phyloP scores from a whole-genome alignment of 2,113 vertebrate species.

The Calyptommatus sinebrachiatus region DNA sequence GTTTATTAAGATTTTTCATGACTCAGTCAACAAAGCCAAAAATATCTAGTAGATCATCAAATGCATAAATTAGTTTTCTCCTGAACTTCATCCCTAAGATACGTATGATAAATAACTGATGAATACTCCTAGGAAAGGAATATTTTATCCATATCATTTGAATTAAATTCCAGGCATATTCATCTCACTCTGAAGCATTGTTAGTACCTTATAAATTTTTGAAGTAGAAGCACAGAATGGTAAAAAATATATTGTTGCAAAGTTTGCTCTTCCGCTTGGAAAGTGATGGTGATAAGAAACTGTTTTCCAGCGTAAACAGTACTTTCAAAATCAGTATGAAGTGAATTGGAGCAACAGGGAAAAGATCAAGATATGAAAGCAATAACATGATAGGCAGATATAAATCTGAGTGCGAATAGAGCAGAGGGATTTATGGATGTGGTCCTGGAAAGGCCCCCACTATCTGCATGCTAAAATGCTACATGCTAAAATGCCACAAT shows the following conservation, averaged over 20 bases:
- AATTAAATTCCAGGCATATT: neutral
- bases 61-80: slow-evolving; percentile 19
- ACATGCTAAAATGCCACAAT: too few species aligned
- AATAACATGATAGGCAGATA: neutral
- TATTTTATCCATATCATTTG: neutral
- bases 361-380: neutral
- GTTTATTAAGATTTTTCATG: neutral
- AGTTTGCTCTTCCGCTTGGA: neutral
- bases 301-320: neutral
- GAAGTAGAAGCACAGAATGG: fast-evolving
- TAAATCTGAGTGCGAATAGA: neutral
- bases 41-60: slow-evolving; percentile 30
- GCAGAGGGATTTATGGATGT: neutral
- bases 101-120: slow-evolving; percentile 4
- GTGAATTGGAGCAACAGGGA: neutral
- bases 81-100: slow-evolving; percentile 33
- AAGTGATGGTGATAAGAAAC: neutral
- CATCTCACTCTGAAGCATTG: fast-evolving
- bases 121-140: neutral
- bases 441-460: too few species aligned
- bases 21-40: neutral
- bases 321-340: neutral
- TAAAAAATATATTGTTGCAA: neutral
- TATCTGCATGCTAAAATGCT: too few species aligned
- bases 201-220: neutral